Evolutionary conservation across 2,113 vertebrate species (phyloP), one percentile per base, ranked within the genome.

Genomic region (Mirounga angustirostris): DNA sequence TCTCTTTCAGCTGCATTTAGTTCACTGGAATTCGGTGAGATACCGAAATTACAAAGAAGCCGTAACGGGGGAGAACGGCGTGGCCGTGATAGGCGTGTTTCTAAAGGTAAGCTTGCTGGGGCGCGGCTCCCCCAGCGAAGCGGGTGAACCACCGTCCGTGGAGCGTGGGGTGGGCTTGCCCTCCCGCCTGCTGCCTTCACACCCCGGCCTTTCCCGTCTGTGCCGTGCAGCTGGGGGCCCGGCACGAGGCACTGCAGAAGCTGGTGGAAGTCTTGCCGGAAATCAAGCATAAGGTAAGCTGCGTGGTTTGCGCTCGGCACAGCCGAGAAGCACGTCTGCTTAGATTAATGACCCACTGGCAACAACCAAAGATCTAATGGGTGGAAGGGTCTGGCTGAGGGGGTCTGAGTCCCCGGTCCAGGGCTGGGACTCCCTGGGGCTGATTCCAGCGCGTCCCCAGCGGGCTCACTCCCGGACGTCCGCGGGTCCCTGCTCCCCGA

Each of bases 41-140:
- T 99, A 99, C 98, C 99, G 88, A 0, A 99, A 97, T 85, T 99
- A 99, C 90, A 98, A 99, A 97, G 99, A 99, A 50, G 99, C 99
- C 0, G 98, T 99, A 2, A 98, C 99, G 98, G 99, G 99, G 83
- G 99, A 99, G 4, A 99, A 99, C 0, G 99, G 99, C 1, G 90
- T 99, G 97, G 99, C 99, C 12, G 99, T 99, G 19, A 98, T 99
- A 2, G 99, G 99, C 22, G 99, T 99, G 36, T 99, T 99, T 94
- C 91, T 99, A 24, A 99, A 99, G 99, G 99, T 99, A 98, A 94
- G 0, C 3, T 30, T 1, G 0, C 28, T 14, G 0, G 79, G 28
- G 52, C 0, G 1, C 4, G 10, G n/a, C 8, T 30, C 54, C 63
- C 67, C 59, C 5, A 3, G 8, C 0, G 26, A 10, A 36, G 50